Percentiles rank a stretch among this genome's conserved stretches.
Evolutionary conservation across 2,113 vertebrate species (phyloP).

Genomic region (Malurus alboscapulatus): DNA sequence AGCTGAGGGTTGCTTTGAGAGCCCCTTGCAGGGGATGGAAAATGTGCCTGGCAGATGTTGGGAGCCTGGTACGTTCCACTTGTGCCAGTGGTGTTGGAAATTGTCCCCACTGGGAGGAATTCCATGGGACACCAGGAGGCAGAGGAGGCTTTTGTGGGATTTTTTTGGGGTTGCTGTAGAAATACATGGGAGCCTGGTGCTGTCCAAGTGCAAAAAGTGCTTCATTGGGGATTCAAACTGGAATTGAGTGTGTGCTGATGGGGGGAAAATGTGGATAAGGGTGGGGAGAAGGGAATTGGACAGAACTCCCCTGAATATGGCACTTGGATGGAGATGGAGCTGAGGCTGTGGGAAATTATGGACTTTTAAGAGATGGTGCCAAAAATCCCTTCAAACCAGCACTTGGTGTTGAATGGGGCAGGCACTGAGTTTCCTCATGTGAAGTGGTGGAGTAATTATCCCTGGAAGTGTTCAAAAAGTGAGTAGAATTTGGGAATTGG

Average conservation of each 20-base stretch:
- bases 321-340: neutral
- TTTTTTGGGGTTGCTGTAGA: neutral
- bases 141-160: neutral
- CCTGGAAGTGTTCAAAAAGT: neutral
- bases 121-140: fast-evolving
- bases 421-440: neutral
- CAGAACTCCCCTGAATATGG: neutral
- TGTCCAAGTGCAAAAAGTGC: neutral
- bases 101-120: neutral
- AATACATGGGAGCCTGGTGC: fast-evolving
- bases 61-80: neutral
- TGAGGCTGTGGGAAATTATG: neutral
- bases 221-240: fast-evolving
- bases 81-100: neutral
- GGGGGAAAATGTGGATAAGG: neutral
- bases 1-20: slow-evolving; percentile 17
- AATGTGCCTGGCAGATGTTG: slow-evolving; percentile 52
- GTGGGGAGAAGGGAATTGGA: neutral
- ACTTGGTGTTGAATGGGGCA: fast-evolving
- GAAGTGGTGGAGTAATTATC: neutral
- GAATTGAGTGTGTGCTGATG: neutral
- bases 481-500: neutral
- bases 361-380: neutral
- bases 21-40: slow-evolving; percentile 9
- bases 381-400: neutral